A percentile compares a stretch with the other conserved stretches of the same genome.
Evolutionary conservation across 2,113 vertebrate species (phyloP).

Genomic region (Empidonax traillii): DNA sequence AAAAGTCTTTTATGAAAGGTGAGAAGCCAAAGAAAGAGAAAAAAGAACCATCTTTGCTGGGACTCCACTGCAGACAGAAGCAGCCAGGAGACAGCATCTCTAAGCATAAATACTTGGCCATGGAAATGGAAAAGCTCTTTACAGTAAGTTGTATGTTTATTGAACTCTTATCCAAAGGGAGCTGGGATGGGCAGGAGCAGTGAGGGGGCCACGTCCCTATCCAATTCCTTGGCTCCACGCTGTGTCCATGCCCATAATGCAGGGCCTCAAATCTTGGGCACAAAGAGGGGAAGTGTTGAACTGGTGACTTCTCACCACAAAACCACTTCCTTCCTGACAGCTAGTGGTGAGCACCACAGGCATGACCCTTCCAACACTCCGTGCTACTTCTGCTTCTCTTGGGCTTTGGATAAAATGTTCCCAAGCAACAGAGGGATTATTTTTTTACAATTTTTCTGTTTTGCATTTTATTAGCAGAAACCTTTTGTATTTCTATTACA

Average conservation of each 20-base stretch:
- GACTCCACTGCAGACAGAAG: neutral
- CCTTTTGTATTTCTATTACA: neutral
- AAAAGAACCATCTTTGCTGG: neutral
- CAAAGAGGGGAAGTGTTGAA: neutral
- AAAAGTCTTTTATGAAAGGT: neutral
- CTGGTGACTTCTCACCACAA: neutral
- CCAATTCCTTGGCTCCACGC: rapidly evolving
- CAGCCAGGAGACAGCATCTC: neutral
- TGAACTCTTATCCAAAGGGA: neutral
- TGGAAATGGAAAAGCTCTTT: neutral
- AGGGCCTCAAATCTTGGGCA: neutral
- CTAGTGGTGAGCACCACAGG: rapidly evolving
- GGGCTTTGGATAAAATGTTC: neutral
- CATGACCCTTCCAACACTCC: rapidly evolving
- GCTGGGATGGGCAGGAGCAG: neutral
- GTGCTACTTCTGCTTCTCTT: neutral
- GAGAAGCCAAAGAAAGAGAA: neutral
- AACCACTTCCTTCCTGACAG: neutral
- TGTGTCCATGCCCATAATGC: rapidly evolving
- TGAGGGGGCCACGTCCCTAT: neutral
- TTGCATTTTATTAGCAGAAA: neutral
- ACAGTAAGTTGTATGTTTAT: neutral
- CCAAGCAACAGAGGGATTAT: neutral
- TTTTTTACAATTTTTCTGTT: neutral
- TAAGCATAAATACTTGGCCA: neutral